These are phyloP conservation scores for Chrysopa pallens DNA, from an alignment of 1,140 invertebrate genomes.

Conservation along the genomic window DNA sequence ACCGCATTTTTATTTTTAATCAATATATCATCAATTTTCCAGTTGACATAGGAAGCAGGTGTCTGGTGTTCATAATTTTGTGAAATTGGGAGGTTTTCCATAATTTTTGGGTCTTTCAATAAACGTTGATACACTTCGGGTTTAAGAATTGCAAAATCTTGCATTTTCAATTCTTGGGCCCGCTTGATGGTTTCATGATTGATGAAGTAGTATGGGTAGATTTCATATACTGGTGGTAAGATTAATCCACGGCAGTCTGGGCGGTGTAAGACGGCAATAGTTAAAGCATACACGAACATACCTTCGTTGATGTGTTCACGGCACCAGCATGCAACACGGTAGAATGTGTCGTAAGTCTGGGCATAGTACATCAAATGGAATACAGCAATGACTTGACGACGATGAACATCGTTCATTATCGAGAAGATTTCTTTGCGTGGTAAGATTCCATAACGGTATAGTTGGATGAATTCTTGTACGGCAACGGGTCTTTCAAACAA, in stretches of 20 bases:
- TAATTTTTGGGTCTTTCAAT: neutral
- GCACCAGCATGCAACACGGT: slow-evolving; percentile 28
- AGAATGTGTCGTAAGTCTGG: slow-evolving; percentile 43
- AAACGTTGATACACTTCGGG: neutral
- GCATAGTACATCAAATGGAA: slow-evolving; percentile 38
- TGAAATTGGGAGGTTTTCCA: slow-evolving; percentile 7
- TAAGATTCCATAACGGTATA: neutral
- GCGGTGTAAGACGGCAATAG: slow-evolving; percentile 37
- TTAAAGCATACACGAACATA: slow-evolving; percentile 36
- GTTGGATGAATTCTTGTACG: neutral
- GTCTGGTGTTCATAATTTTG: slow-evolving; percentile 16
- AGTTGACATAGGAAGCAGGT: slow-evolving; percentile 18
- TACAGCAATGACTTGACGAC: slow-evolving; percentile 28
- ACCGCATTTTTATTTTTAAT: too few relatives aligned
- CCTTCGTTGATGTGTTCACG: slow-evolving; percentile 34
- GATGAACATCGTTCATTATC: slow-evolving; percentile 27
- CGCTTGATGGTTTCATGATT: slow-evolving; percentile 33
- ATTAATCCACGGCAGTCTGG: slow-evolving; percentile 36
- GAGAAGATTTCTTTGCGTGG: slow-evolving; percentile 17
- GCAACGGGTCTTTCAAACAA: neutral
- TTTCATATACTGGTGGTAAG: slow-evolving; percentile 40
- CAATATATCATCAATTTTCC: slow-evolving; percentile 1
- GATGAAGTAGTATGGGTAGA: slow-evolving; percentile 39
- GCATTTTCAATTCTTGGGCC: slow-evolving; percentile 36
- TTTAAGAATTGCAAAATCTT: slow-evolving; percentile 18